Evolutionary conservation across 2,113 vertebrate species (phyloP), one percentile per base, ranked within the genome.

Genomic region (Nibea albiflora): DNA sequence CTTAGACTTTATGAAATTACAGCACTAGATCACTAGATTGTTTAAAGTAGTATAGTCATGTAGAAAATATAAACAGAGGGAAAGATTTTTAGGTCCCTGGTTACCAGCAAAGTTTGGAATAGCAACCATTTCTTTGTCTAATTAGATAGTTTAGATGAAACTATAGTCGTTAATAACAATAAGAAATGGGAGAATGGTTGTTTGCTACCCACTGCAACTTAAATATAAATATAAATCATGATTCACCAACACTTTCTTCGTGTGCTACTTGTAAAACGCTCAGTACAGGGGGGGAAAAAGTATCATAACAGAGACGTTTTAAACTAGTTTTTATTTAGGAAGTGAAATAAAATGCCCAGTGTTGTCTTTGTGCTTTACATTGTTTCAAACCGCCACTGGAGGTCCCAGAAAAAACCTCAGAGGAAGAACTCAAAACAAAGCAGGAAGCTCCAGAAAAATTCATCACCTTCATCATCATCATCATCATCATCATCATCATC

Each of bases 311-410:
- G 26, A 39, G 49, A 44, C 82, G 91, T 80, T 94, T 77, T 75
- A 73, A 92, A 90, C 86, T 90, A 90, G 86, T 89, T 92, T 95
- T 95, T 95, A 95, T 95, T 96, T 92, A 94, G 92, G 92, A 96
- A 96, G 95, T 95, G 93, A 95, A 94, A 93, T 86, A 90, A 94
- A 95, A 94, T 93, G 92, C 94, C 94, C 93, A 92, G 94, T 95
- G 95, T 94, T 94, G 93, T 93, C 90, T 84, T 94, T 96, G 96
- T 96, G 96, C 96, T 96, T 95, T 96, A 96, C 95, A 96, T 93
- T 80, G 79, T 90, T 95, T 93, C 92, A 92, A 93, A 94, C 77
- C 19, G 11, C 82, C 89, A 90, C 88, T 92, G 92, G 92, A 91
- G 87, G 91, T 92, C 81, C 87, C 86, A 93, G 91, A 81, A 88